These are phyloP conservation scores for Pseudomyrmex concolor DNA, from an alignment of 1,140 invertebrate species.

Conservation along the genomic window DNA sequence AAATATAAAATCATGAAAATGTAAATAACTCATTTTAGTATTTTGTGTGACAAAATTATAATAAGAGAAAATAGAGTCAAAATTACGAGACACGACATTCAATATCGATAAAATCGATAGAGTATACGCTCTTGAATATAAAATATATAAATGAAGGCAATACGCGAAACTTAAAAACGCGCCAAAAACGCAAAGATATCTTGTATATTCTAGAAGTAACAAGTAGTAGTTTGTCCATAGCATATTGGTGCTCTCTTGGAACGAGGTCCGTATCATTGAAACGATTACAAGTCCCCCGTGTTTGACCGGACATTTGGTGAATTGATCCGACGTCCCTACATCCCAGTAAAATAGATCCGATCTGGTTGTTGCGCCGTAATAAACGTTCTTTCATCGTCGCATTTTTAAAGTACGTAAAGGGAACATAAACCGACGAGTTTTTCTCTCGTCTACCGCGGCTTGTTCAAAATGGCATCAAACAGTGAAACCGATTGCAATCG, in stretches of 20 bases:
- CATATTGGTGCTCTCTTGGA: slow-evolving; percentile 50
- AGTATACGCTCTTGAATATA: neutral
- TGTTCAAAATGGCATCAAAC: neutral
- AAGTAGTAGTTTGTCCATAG: slow-evolving; percentile 10
- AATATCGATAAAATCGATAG: neutral
- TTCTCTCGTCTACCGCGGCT: neutral
- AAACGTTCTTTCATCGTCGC: slow-evolving; percentile 53
- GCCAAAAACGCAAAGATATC: neutral
- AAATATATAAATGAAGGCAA: neutral
- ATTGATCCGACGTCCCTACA: slow-evolving; percentile 71
- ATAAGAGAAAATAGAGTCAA: neutral
- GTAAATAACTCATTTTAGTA: no score
- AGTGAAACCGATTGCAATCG: slow-evolving; percentile 1
- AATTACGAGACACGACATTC: neutral
- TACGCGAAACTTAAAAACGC: neutral
- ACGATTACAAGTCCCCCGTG: slow-evolving; percentile 70
- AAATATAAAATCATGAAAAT: no score
- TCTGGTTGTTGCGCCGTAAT: slow-evolving; percentile 58
- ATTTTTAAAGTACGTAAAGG: slow-evolving; percentile 41
- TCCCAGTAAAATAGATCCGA: slow-evolving; percentile 71
- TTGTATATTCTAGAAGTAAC: slow-evolving; percentile 35
- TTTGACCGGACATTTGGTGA: slow-evolving; percentile 72
- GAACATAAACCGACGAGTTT: neutral
- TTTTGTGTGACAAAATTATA: no score
- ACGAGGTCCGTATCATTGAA: slow-evolving; percentile 73